phyloP scores from a whole-genome alignment of 2,888 invertebrate species.

The Carabus problematicus region DNA sequence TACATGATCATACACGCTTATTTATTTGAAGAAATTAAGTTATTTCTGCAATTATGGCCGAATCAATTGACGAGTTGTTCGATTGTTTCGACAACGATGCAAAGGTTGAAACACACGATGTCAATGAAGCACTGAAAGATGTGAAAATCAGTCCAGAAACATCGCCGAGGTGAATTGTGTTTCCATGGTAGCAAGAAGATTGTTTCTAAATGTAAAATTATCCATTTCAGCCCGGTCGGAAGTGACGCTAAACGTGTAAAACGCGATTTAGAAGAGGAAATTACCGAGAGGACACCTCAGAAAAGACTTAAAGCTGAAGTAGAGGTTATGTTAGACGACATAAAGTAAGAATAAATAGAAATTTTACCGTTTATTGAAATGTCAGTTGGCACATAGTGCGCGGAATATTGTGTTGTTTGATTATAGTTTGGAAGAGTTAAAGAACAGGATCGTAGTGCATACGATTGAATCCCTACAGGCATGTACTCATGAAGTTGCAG shows the following conservation, averaged over 20 bases:
- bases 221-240: too few relatives aligned
- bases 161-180: constrained; percentile 13
- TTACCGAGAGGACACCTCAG: constrained; percentile 39
- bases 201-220: constrained; percentile 2
- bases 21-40: too few relatives aligned
- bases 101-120: constrained; percentile 45
- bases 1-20: too few relatives aligned
- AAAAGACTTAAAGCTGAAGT: constrained; percentile 54
- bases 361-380: constrained; percentile 6
- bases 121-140: constrained; percentile 44
- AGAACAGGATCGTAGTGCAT: constrained; percentile 85
- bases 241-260: constrained; percentile 50
- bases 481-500: constrained; percentile 95
- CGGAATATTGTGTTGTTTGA: constrained; percentile 7
- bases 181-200: constrained; percentile 17
- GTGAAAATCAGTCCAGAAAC: constrained; percentile 45
- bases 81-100: constrained; percentile 56
- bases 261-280: constrained; percentile 51
- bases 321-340: constrained; percentile 54
- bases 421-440: constrained; percentile 75
- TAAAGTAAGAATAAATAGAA: constrained; percentile 53
- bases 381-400: constrained; percentile 29
- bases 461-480: constrained; percentile 89
- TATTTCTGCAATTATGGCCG: constrained; percentile 52
- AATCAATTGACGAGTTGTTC: constrained; percentile 57